phyloP scores from a whole-genome alignment of 2,113 vertebrate genomes.

The Pseudopipra pipra region DNA sequence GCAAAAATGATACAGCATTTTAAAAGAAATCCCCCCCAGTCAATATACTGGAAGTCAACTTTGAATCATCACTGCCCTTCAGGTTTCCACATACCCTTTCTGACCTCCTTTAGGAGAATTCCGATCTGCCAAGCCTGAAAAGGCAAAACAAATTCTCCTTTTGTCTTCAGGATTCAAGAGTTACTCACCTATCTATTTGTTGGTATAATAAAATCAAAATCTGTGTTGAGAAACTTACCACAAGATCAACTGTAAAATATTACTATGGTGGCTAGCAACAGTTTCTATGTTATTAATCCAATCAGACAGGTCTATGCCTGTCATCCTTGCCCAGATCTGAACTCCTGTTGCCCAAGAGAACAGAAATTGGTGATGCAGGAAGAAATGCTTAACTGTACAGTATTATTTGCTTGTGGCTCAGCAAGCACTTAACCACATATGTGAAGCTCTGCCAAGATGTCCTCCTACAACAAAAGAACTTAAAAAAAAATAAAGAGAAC shows the following conservation, averaged over 20 bases:
- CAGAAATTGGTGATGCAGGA: constrained; percentile 49
- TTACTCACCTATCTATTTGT: background rate
- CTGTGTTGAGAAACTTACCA: background rate
- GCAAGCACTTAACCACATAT: constrained; percentile 48
- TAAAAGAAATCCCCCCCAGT: background rate
- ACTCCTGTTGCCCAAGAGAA: constrained; percentile 50
- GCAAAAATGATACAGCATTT: background rate
- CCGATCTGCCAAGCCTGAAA: background rate
- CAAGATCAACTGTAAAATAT: constrained; percentile 11
- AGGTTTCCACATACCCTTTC: background rate
- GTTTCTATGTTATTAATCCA: constrained; percentile 41
- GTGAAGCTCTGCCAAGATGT: constrained; percentile 28
- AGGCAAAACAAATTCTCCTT: background rate
- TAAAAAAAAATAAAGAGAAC: background rate
- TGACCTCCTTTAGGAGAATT: background rate
- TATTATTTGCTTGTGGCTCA: constrained; percentile 41
- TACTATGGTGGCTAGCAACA: background rate
- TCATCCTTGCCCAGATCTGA: constrained; percentile 48
- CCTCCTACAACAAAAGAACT: constrained; percentile 60
- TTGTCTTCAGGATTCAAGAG: background rate
- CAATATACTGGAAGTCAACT: background rate
- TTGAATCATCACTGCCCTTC: background rate
- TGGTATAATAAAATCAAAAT: background rate
- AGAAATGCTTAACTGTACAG: constrained; percentile 53
- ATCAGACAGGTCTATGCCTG: constrained; percentile 20